These are phyloP conservation scores for Lutjanus erythropterus DNA, from an alignment of 2,113 vertebrate genomes.

Conservation along the genomic window DNA sequence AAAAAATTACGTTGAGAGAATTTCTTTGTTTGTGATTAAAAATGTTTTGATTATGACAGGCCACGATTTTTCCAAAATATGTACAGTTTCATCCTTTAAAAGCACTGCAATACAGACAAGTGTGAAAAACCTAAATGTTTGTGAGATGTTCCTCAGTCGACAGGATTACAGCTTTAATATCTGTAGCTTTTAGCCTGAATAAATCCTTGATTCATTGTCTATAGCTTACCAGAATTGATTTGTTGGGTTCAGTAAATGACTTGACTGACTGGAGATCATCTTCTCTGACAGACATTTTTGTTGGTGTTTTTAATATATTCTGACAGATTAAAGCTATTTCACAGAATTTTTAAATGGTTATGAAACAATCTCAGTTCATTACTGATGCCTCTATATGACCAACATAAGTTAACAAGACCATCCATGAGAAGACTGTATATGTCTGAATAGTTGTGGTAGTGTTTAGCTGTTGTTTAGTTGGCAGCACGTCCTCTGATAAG, in stretches of 20 bases:
- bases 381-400: no score
- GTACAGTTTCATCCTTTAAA: not conserved
- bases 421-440: no score
- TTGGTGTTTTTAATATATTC: not conserved
- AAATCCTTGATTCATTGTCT: conserved; percentile 13
- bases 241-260: not conserved
- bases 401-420: no score
- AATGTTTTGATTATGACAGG: not conserved
- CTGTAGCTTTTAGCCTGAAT: conserved; percentile 24
- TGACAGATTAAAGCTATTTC: no score
- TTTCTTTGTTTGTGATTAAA: not conserved
- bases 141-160: not conserved
- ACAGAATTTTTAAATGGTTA: no score
- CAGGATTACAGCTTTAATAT: conserved; percentile 22
- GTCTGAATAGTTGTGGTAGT: no score
- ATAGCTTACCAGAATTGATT: not conserved
- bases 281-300: not conserved
- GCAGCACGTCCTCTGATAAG: no score
- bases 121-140: not conserved
- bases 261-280: not conserved
- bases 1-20: not conserved
- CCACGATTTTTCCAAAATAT: not conserved
- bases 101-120: not conserved
- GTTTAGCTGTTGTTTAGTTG: no score
- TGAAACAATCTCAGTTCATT: no score